Percentiles rank a stretch among this genome's conserved stretches.
Evolutionary conservation across 2,113 vertebrate genomes (phyloP).

Genomic region (Neopipo cinnamomea): DNA sequence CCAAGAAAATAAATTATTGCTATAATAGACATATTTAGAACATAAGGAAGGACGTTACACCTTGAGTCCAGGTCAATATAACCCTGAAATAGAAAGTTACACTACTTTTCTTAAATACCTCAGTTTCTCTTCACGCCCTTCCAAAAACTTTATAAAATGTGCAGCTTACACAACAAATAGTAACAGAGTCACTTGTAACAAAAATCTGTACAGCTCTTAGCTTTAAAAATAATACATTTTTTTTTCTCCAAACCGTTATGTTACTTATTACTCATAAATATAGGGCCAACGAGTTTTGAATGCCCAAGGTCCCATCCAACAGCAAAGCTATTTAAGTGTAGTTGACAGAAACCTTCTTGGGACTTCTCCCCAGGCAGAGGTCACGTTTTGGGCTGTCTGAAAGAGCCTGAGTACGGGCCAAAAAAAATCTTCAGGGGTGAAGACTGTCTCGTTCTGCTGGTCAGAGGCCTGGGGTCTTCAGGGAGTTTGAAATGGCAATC

Average conservation of each 20-base stretch:
- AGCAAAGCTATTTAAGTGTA: background rate
- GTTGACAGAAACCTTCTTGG: background rate
- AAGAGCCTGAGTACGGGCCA: background rate
- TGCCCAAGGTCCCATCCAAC: slow-evolving; percentile 38
- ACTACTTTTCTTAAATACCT: slow-evolving; percentile 55
- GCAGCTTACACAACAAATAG: slow-evolving; percentile 67
- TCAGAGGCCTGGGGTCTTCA: slow-evolving; percentile 54
- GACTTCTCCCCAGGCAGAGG: background rate
- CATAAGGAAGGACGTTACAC: background rate
- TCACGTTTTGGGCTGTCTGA: background rate
- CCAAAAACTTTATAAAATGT: slow-evolving; percentile 65
- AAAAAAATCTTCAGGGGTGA: background rate
- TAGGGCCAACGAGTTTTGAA: background rate
- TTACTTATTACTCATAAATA: slow-evolving; percentile 45
- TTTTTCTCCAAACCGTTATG: background rate
- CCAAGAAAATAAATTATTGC: slow-evolving; percentile 69
- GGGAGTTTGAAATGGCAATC: slow-evolving; percentile 42
- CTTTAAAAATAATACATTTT: slow-evolving; percentile 50
- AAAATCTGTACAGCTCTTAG: slow-evolving; percentile 72
- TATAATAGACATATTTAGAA: slow-evolving; percentile 47
- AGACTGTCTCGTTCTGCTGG: slow-evolving; percentile 26
- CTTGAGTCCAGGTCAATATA: slow-evolving; percentile 37
- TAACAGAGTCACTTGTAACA: slow-evolving; percentile 64
- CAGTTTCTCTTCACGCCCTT: slow-evolving; percentile 14
- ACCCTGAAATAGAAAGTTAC: slow-evolving; percentile 1